Evolutionary conservation across 1,140 invertebrate species (phyloP).

Genomic region (Drusus annulatus): DNA sequence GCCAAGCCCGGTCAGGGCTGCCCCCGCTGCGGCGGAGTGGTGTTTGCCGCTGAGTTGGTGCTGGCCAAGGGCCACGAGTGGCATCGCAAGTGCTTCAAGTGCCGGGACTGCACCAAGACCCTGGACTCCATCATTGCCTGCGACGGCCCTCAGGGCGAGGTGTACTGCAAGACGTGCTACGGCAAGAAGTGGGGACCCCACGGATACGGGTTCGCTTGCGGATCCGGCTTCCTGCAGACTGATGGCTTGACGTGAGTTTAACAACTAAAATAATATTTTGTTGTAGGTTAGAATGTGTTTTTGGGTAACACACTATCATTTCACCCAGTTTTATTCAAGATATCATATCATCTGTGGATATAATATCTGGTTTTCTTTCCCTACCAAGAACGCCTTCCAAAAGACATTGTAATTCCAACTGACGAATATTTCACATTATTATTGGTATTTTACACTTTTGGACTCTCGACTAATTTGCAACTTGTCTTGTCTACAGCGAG

Average conservation of each 20-base stretch:
- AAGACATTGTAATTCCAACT: too few species aligned
- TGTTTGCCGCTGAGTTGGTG: constrained; percentile 92
- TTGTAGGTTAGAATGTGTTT: too few species aligned
- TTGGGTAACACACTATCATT: too few species aligned
- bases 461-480: constrained; percentile 8
- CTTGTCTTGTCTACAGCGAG: constrained; percentile 72
- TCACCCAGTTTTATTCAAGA: too few species aligned
- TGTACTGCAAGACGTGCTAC: constrained; percentile 96
- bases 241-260: constrained; percentile 86
- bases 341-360: too few species aligned
- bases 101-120: constrained; percentile 91
- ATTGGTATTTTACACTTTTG: too few species aligned
- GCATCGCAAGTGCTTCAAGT: constrained; percentile 99
- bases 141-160: constrained; percentile 89
- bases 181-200: constrained; percentile 94
- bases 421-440: too few species aligned
- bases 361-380: too few species aligned
- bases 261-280: too few species aligned
- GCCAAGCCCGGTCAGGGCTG: constrained; percentile 90
- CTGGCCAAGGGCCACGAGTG: constrained; percentile 92
- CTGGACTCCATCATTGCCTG: constrained; percentile 95
- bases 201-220: constrained; percentile 95
- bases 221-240: constrained; percentile 93
- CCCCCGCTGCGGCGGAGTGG: constrained; percentile 90
- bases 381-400: too few species aligned